Conservation (phyloP, 2,113 vertebrate genomes). For the Phaethon lepturus region DNA sequence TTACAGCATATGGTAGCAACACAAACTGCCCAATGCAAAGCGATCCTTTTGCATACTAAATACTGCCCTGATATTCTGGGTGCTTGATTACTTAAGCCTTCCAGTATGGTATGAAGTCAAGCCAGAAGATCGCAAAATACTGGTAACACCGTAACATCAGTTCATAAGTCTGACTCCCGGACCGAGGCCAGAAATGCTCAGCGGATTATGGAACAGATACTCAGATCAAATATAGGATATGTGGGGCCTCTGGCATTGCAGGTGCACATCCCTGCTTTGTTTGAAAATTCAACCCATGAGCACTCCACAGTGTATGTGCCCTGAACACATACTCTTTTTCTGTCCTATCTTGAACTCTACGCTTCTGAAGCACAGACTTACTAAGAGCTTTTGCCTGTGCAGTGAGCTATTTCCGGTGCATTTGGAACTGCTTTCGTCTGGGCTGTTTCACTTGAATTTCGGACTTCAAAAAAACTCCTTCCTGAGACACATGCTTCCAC, state of each 20-base stretch:
- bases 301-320: background rate
- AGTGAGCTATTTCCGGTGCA: background rate
- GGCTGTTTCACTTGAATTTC: background rate
- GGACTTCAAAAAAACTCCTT: background rate
- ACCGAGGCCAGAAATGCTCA: background rate
- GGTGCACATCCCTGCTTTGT: background rate
- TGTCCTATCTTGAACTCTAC: background rate
- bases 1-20: background rate
- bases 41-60: background rate
- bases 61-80: accelerated
- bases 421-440: background rate
- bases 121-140: background rate
- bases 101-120: background rate
- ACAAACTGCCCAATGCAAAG: background rate
- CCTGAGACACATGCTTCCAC: background rate
- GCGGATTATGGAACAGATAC: too few species aligned
- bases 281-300: background rate
- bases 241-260: background rate
- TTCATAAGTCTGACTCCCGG: background rate
- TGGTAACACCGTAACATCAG: background rate
- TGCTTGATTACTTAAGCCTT: background rate
- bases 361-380: background rate
- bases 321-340: background rate
- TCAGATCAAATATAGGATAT: background rate
- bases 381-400: background rate